Base-by-base conservation (phyloP, 2,888 invertebrate genomes). In the Silvanus unidentatus region DNA sequence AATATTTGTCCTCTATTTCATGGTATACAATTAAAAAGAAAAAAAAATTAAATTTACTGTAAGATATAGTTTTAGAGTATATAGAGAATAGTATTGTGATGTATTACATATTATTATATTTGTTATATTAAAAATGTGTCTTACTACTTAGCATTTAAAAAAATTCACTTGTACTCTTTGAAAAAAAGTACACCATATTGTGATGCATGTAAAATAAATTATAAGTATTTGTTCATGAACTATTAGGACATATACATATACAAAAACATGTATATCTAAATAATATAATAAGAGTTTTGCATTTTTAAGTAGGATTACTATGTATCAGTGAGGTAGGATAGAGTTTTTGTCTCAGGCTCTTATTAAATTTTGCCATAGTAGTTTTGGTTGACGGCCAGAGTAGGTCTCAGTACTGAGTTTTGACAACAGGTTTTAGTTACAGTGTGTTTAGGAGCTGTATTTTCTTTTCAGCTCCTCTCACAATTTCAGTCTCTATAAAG, bases 281-380 rank as follows among this genome's bases (percentile, higher is more conserved):
- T 40, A 50, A 42, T 41, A 46, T 39, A 40, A 44, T 40, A 43
- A 42, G 29, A 52, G 48, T 55, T 57, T 65, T 69, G 69, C 69
- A 69, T 69, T 69, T 69, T 69, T 66, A 66, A 64, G 67, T 68
- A 66, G 66, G 58, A 62, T 64, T 61, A 60, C 54, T 57, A 55
- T 64, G 61, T 63, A 59, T 51, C 50, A 53, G 52, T 50, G 58
- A 59, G 61, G 62, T 62, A 61, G 54, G 48, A 50, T 49, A 46
- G 50, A n/a, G n/a, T n/a, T n/a, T 53, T 50, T 44, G 43, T 37
- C n/a, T 32, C 32, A 32, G 32, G 32, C 32, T 32, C 32, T 9
- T 22, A 8, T 22, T 22, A 12, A 32, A 12, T 12, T 32, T 55
- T 58, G 57, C 54, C 55, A 52, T 53, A 58, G 57, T 57, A 55